These are phyloP conservation scores for Eumaeus atala DNA, from an alignment of 1,140 invertebrate species.

Conservation along the genomic window DNA sequence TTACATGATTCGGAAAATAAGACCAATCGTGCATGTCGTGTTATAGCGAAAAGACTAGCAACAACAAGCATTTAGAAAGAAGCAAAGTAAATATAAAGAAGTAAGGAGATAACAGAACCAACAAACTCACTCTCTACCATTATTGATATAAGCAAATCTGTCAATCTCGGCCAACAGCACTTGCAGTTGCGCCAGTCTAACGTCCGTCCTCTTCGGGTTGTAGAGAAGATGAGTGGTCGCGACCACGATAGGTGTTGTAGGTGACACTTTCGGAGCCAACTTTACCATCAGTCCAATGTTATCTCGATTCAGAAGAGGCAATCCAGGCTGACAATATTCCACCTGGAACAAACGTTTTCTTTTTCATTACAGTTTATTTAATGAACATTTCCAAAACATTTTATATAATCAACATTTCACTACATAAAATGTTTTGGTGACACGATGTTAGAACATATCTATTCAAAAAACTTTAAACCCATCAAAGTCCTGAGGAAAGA, in stretches of 20 bases:
- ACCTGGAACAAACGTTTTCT: slow-evolving; percentile 45
- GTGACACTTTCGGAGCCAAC: slow-evolving; percentile 74
- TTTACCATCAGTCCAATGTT: slow-evolving; percentile 91
- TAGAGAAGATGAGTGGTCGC: slow-evolving; percentile 96
- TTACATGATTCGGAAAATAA: no score
- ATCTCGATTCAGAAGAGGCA: slow-evolving; percentile 83
- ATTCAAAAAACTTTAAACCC: no score
- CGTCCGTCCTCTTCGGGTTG: slow-evolving; percentile 90
- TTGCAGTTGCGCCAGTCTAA: slow-evolving; percentile 89
- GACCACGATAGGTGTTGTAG: slow-evolving; percentile 78
- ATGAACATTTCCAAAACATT: no score
- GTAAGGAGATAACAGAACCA: slow-evolving; percentile 5
- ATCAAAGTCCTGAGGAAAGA: no score
- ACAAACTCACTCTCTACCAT: slow-evolving; percentile 39
- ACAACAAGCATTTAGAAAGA: neutral
- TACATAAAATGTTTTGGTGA: no score
- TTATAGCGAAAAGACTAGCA: neutral
- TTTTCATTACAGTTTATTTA: no score
- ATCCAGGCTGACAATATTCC: slow-evolving; percentile 73
- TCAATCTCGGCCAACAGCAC: slow-evolving; percentile 89
- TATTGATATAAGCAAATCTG: slow-evolving; percentile 79
- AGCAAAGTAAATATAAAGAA: neutral
- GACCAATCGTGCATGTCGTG: no score
- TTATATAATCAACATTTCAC: no score
- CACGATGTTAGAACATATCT: no score